phyloP scores from a whole-genome alignment of 2,888 invertebrate species.

The Brenthis ino region DNA sequence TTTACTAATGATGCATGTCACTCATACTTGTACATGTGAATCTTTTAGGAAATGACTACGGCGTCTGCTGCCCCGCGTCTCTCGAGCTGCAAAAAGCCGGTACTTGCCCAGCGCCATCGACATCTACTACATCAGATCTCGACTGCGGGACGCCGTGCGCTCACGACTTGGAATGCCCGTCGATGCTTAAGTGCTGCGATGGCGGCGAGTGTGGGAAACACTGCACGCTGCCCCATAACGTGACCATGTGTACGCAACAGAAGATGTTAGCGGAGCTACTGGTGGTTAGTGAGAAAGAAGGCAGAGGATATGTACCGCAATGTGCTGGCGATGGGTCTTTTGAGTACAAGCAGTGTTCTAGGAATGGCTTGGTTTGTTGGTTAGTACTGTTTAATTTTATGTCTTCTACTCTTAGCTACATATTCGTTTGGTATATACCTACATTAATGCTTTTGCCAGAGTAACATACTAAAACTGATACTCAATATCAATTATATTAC shows the following conservation, averaged over 20 bases:
- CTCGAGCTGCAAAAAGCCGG: slow-evolving; percentile 90
- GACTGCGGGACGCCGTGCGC: slow-evolving; percentile 86
- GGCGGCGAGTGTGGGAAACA: slow-evolving; percentile 88
- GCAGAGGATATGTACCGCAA: slow-evolving; percentile 92
- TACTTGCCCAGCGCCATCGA: slow-evolving; percentile 84
- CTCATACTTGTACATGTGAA: too few species aligned
- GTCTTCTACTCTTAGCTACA: too few species aligned
- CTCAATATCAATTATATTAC: too few species aligned
- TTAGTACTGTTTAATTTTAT: slow-evolving; percentile 43
- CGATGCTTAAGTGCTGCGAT: slow-evolving; percentile 91
- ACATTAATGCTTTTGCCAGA: too few species aligned
- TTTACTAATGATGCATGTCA: too few species aligned
- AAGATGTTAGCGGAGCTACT: slow-evolving; percentile 89
- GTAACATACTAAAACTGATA: too few species aligned
- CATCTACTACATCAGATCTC: slow-evolving; percentile 60
- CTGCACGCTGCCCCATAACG: slow-evolving; percentile 88
- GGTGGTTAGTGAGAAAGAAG: slow-evolving; percentile 89
- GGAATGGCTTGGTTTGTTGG: slow-evolving; percentile 94
- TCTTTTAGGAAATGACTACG: slow-evolving; percentile 88
- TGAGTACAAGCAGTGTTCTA: slow-evolving; percentile 89
- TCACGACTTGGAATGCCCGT: slow-evolving; percentile 91
- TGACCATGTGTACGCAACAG: slow-evolving; percentile 90
- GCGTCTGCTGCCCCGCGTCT: slow-evolving; percentile 92
- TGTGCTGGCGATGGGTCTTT: slow-evolving; percentile 88
- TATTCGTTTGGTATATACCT: too few species aligned